These are phyloP conservation scores for Mesoligia furuncula DNA, from an alignment of 2,888 invertebrate species.

Conservation along the genomic window DNA sequence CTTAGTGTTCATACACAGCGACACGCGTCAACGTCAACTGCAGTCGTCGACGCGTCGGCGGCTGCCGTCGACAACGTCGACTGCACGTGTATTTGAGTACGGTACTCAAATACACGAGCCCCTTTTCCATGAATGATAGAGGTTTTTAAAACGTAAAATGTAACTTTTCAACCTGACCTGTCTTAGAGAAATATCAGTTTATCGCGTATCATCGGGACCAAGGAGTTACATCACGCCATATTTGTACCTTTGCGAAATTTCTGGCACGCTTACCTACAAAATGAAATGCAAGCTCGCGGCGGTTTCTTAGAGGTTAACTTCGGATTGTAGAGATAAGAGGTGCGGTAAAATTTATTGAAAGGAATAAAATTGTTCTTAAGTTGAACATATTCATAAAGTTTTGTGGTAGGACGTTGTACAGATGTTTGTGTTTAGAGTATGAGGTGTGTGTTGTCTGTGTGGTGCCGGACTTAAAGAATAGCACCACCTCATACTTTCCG, in stretches of 20 bases:
- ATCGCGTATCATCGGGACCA: not conserved
- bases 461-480: too few relatives aligned
- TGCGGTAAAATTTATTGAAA: constrained; percentile 1
- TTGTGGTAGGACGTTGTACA: not conserved
- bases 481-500: too few relatives aligned
- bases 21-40: too few relatives aligned
- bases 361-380: constrained; percentile 17
- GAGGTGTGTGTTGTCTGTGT: too few relatives aligned
- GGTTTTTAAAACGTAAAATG: not conserved
- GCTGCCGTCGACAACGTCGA: too few relatives aligned
- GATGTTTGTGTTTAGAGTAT: not conserved
- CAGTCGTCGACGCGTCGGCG: too few relatives aligned
- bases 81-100: too few relatives aligned
- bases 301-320: constrained; percentile 24
- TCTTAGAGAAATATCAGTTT: not conserved
- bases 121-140: not conserved
- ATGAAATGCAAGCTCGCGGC: constrained; percentile 18
- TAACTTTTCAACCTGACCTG: not conserved
- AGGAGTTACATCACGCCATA: constrained; percentile 7
- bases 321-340: constrained; percentile 1
- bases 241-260: constrained; percentile 18
- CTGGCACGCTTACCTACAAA: not conserved
- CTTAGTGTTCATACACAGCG: too few relatives aligned
- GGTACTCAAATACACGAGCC: too few relatives aligned
- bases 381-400: not conserved